Evolutionary conservation across 2,888 invertebrate species (phyloP).

Genomic region (Trachelus iudaicus): DNA sequence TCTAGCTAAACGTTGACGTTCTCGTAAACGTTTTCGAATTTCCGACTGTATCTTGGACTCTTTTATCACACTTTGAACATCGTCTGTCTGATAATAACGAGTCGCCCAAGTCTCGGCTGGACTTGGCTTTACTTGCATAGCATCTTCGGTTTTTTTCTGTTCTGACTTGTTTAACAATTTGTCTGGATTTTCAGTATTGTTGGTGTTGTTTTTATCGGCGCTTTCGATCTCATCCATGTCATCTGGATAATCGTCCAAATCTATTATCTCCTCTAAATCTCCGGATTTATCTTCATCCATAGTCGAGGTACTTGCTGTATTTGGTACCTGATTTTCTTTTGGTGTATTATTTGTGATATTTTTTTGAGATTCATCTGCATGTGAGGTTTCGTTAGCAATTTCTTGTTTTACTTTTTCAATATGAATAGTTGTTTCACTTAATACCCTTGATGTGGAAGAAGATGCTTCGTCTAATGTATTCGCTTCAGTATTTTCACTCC

Average conservation of each 20-base stretch:
- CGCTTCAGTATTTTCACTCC: slow-evolving; percentile 1
- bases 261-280: slow-evolving; percentile 59
- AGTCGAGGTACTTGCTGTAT: slow-evolving; percentile 1
- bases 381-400: neutral
- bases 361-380: neutral
- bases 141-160: neutral
- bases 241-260: slow-evolving; percentile 61
- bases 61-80: slow-evolving; percentile 61
- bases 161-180: neutral
- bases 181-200: neutral
- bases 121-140: neutral
- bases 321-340: slow-evolving; percentile 14
- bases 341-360: neutral
- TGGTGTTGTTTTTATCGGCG: neutral
- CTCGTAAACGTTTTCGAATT: slow-evolving; percentile 60
- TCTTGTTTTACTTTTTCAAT: neutral
- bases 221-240: slow-evolving; percentile 53
- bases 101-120: slow-evolving; percentile 60
- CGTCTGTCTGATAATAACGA: slow-evolving; percentile 62
- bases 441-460: slow-evolving; percentile 6
- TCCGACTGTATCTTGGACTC: slow-evolving; percentile 64
- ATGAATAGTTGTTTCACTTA: neutral
- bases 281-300: slow-evolving; percentile 43
- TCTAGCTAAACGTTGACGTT: slow-evolving; percentile 58
- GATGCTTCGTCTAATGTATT: slow-evolving; percentile 12